Conservation (phyloP, 2,797 vertebrate species). For the Sebastes vulpes region DNA sequence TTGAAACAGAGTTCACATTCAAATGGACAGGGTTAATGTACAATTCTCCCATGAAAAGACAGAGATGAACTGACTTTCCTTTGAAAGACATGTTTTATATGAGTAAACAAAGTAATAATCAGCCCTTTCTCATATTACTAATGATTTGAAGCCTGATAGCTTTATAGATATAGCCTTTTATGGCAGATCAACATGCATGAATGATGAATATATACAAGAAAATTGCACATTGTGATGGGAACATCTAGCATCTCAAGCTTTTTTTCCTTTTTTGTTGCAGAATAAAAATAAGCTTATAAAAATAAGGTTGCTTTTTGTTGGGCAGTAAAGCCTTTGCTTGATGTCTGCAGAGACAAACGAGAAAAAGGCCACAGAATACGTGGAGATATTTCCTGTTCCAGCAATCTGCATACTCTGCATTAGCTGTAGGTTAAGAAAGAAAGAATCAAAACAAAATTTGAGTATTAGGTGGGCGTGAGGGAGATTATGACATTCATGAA, state of each 20-base stretch:
- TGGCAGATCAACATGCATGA: background rate
- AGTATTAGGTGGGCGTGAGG: background rate
- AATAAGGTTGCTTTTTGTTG: constrained; percentile 8
- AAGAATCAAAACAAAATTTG: constrained; percentile 40
- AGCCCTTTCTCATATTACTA: constrained; percentile 11
- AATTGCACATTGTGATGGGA: background rate
- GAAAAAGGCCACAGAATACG: constrained; percentile 31
- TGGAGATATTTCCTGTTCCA: constrained; percentile 31
- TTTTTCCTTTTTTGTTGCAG: background rate
- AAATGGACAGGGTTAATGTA: constrained; percentile 63
- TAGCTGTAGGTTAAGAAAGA: constrained; percentile 35
- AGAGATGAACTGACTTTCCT: constrained; percentile 2
- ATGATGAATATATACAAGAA: constrained; percentile 10
- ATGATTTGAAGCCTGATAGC: constrained; percentile 8
- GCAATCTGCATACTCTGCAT: constrained; percentile 17
- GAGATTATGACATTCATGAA: constrained; percentile 1
- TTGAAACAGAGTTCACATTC: constrained; percentile 52
- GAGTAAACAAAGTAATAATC: constrained; percentile 49
- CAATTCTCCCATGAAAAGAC: constrained; percentile 56
- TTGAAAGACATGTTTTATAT: constrained; percentile 42
- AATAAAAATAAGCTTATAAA: background rate
- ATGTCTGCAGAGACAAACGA: constrained; percentile 27
- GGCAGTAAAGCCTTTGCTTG: background rate
- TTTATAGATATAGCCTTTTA: constrained; percentile 1
- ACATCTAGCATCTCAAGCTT: background rate